phyloP scores from a whole-genome alignment of 1,140 invertebrate genomes.

The Akabosia matsudoensis region DNA sequence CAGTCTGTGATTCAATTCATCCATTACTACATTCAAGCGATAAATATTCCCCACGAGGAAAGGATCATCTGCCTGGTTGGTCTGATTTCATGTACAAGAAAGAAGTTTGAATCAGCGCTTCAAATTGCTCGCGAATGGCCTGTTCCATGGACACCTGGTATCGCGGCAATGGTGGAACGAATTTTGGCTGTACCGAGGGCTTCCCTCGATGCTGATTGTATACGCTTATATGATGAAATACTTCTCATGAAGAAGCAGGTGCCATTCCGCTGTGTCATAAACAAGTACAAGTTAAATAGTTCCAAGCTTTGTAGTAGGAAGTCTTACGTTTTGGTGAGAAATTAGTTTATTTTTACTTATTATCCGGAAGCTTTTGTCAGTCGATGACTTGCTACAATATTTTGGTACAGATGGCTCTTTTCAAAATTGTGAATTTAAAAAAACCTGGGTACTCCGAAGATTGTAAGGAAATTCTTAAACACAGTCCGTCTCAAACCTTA shows the following conservation, averaged over 20 bases:
- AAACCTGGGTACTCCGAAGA: slow-evolving; percentile 31
- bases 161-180: slow-evolving; percentile 29
- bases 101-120: slow-evolving; percentile 10
- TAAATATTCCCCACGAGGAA: slow-evolving; percentile 41
- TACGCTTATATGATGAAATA: slow-evolving; percentile 26
- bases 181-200: neutral
- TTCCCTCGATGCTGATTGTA: neutral
- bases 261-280: slow-evolving; percentile 38
- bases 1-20: slow-evolving; percentile 28
- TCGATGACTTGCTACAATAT: neutral
- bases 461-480: slow-evolving; percentile 37
- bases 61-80: slow-evolving; percentile 31
- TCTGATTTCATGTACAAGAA: neutral
- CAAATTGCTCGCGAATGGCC: slow-evolving; percentile 38
- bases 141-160: slow-evolving; percentile 36
- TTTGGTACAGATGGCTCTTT: slow-evolving; percentile 32
- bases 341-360: neutral
- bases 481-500: neutral
- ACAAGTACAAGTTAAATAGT: slow-evolving; percentile 35
- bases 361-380: neutral
- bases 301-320: neutral
- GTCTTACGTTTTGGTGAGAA: neutral
- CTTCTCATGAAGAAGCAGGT: slow-evolving; percentile 33
- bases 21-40: slow-evolving; percentile 18
- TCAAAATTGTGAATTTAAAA: slow-evolving; percentile 31